phyloP scores from a whole-genome alignment of 2,113 vertebrate genomes.

The Nesoenas mayeri region DNA sequence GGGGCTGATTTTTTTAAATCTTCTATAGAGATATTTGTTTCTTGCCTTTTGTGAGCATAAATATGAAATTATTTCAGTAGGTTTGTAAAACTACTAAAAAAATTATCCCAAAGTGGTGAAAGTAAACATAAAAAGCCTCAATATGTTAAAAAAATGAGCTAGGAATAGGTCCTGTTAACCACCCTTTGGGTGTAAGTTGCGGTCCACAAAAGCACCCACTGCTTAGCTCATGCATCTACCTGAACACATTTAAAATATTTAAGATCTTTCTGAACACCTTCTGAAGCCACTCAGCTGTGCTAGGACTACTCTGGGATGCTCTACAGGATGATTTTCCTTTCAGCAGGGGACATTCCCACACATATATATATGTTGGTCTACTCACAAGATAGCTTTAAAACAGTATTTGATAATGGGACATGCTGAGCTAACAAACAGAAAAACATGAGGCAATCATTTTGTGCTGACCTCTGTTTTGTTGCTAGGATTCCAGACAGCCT shows the following conservation, averaged over 20 bases:
- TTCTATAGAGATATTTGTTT: neutral
- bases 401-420: neutral
- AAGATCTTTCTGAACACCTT: conserved; percentile 5
- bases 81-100: neutral
- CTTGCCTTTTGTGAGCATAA: neutral
- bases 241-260: neutral
- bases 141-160: neutral
- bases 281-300: neutral
- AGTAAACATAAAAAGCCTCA: neutral
- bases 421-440: neutral
- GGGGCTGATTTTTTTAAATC: neutral
- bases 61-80: neutral
- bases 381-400: neutral
- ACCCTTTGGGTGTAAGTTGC: neutral
- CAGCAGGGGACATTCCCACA: neutral
- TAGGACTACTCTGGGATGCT: neutral
- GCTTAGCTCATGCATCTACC: neutral
- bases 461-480: neutral
- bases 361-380: neutral
- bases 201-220: neutral
- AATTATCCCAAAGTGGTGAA: neutral
- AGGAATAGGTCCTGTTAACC: neutral
- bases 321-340: neutral
- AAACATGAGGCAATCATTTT: neutral
- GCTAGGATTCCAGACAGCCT: neutral